Conservation (phyloP, 2,888 invertebrate genomes). For the Aspidapion aeneum region DNA sequence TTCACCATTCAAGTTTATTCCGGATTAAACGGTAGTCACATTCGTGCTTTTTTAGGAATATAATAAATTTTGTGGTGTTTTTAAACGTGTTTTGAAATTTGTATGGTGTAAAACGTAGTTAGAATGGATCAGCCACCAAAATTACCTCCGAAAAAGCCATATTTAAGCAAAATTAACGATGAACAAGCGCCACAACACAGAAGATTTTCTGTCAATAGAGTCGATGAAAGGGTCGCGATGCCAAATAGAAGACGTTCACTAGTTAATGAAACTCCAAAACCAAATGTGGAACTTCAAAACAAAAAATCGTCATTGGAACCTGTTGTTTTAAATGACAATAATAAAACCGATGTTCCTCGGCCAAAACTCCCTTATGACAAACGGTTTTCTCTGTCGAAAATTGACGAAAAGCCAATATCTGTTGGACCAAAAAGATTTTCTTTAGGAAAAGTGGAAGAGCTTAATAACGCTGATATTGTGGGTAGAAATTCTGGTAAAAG, state of each 20-base stretch:
- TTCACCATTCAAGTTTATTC: neutral
- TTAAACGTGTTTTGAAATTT: too few relatives aligned
- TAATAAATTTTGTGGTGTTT: too few relatives aligned
- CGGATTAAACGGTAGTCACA: too few relatives aligned
- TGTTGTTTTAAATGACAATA: neutral
- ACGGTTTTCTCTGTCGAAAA: neutral
- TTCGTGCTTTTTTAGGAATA: too few relatives aligned
- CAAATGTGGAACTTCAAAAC: neutral
- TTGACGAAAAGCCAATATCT: neutral
- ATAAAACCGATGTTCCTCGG: neutral
- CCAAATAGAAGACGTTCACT: neutral
- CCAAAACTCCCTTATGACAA: too few relatives aligned
- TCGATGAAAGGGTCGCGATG: neutral
- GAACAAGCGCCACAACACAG: too few relatives aligned
- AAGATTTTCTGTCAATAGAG: neutral
- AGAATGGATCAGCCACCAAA: too few relatives aligned
- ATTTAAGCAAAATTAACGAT: too few relatives aligned
- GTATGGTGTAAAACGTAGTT: too few relatives aligned
- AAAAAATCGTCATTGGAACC: neutral
- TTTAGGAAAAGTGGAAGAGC: neutral
- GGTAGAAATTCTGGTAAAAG: conserved; percentile 14
- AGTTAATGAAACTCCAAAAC: too few relatives aligned
- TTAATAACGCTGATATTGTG: neutral
- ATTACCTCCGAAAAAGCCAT: too few relatives aligned
- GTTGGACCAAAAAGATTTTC: neutral